Evolutionary conservation across 2,888 invertebrate species (phyloP), one percentile per base, ranked within the genome.

Genomic region (Diarsia rubi): DNA sequence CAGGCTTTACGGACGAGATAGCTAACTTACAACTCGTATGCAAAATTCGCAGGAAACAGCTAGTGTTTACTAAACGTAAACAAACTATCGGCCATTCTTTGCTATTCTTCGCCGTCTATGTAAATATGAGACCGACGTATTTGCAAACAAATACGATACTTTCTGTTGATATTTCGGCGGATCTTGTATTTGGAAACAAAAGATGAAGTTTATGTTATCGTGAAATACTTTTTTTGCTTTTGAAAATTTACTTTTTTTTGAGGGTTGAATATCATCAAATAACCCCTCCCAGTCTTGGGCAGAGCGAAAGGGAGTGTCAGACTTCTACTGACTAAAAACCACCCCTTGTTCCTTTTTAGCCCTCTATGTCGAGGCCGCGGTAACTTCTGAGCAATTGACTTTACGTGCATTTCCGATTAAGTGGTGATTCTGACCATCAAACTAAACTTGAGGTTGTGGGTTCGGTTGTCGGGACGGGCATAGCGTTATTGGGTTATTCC

Each of bases 101-200:
- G 24, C 64, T 31, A 79, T 63, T 68, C 45, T 64, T 37, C 44
- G 24, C 52, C 14, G 27, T 14, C 37, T 60, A 47, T 62, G 69
- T 66, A 69, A 81, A 79, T 66, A 75, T 57, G 14, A 75, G 60
- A 69, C 60, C 44, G 54, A 75, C 37, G 54, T 81, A 69, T 79
- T 81, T 66, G 75, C 54, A 37, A 81, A 63, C 65, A 79, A 63
- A 81, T 81, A 66, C 27, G 27, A n/a, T 37, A 37, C 37, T 21
- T 49, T 54, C 44, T 68, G 80, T 80, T 65, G 74, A 74, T 73
- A 57, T 69, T 79, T 49, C 49, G 16, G 14, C 27, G 24, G 16
- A 62, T 62, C 31, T 73, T 73, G 65, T 54, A 24, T 66, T 45
- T 31, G n/a, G 19, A 9, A 24, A 49, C 47, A 57, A 80, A 67